Evolutionary conservation across 2,113 vertebrate genomes (phyloP), one percentile per base, ranked within the genome.

Genomic region (Urocitellus parryii): DNA sequence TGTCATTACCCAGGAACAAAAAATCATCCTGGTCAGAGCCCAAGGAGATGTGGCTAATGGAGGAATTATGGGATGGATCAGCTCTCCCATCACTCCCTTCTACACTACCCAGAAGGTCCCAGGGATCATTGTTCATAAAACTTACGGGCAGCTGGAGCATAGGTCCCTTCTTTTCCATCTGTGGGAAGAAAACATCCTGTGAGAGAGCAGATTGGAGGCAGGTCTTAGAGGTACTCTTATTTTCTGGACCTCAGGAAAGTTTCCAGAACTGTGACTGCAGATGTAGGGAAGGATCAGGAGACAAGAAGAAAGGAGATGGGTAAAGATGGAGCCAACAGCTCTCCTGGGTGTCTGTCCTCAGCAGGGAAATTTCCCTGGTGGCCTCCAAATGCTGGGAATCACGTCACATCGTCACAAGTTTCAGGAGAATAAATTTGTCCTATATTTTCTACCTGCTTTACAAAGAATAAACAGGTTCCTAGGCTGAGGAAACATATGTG

Each of bases 11-110:
- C 87, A 56, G 68, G 29, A 58, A 91, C 61, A 20, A 32, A 37
- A 76, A 78, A 3, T 74, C 8, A 11, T 8, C 17, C 22, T 65
- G 27, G 56, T 86, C n/a, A 83, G 61, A 88, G 67, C 58, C 39
- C n/a, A 32, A 56, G 63, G 51, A 65, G 12, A 34, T 9, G 18
- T 34, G 37, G 7, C 8, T 14, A 45, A 7, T 51, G 58, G 53
- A 48, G 16, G 37, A 9, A 53, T 42, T 12, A 11, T 27, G 45
- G 34, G 63, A 29, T 45, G 37, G 25, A 20, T 8, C 34, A 63
- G 7, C 0, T 68, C 0, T 51, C 48, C 11, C 48, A 51, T 51
- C 48, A 51, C 2, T 51, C 48, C 7, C 17, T 4, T 61, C 9
- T 24, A 29, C 32, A 42, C 29, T 70, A 3, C 18, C 14, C 13